Evolutionary conservation across 2,797 vertebrate genomes (phyloP).

Genomic region (Allenopithecus nigroviridis): DNA sequence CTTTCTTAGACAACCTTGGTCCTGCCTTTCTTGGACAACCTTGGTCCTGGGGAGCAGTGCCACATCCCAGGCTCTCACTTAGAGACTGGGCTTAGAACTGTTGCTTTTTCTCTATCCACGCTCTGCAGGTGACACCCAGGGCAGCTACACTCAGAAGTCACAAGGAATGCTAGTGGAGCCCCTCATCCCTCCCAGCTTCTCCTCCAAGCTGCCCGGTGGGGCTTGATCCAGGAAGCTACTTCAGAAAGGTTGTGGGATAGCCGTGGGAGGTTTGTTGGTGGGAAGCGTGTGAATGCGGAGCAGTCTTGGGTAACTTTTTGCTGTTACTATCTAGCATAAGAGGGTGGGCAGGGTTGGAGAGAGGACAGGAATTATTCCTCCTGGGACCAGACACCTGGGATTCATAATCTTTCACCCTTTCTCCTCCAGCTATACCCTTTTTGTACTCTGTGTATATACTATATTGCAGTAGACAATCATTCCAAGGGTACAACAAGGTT

Average conservation of each 20-base stretch:
- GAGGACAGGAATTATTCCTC: background rate
- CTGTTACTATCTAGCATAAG: background rate
- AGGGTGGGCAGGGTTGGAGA: background rate
- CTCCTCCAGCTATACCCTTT: background rate
- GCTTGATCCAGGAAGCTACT: slow-evolving; percentile 43
- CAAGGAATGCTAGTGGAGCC: background rate
- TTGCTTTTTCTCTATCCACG: background rate
- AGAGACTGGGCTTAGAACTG: background rate
- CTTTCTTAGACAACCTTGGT: background rate
- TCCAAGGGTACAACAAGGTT: slow-evolving; percentile 14
- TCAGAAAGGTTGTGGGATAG: background rate
- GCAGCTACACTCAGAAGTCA: background rate
- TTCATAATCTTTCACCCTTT: slow-evolving; percentile 12
- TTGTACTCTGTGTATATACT: background rate
- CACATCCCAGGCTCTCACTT: background rate
- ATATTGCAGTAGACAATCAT: slow-evolving; percentile 5
- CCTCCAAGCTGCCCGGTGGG: background rate
- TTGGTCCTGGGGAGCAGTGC: background rate
- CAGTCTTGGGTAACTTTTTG: background rate
- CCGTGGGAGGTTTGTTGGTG: background rate
- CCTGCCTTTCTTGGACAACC: background rate
- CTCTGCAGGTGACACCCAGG: slow-evolving; percentile 17
- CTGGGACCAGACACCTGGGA: background rate
- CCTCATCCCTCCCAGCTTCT: background rate
- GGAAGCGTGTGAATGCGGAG: background rate